These are phyloP conservation scores for Drosophila truncata DNA, from an alignment of 1,140 invertebrate genomes.

Conservation along the genomic window DNA sequence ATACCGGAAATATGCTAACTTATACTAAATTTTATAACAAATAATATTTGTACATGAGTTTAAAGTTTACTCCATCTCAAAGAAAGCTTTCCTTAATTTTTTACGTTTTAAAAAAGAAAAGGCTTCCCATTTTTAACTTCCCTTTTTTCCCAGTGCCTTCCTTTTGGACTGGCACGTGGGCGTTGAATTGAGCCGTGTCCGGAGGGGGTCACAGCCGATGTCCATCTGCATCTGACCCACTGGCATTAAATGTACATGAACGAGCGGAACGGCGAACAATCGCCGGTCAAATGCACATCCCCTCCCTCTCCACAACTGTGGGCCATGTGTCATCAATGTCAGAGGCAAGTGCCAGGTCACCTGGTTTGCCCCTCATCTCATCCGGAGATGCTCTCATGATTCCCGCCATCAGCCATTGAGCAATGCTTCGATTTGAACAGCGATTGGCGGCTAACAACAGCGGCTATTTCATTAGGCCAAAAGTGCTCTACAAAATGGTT, in stretches of 20 bases:
- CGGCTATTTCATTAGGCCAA: constrained; percentile 35
- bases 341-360: constrained; percentile 11
- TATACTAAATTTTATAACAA: too few species aligned
- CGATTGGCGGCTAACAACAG: constrained; percentile 27
- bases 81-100: too few species aligned
- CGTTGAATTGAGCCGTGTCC: constrained; percentile 53
- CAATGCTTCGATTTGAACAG: constrained; percentile 28
- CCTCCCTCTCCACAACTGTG: constrained; percentile 10
- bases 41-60: too few species aligned
- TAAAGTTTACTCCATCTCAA: not conserved
- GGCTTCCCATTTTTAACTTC: not conserved
- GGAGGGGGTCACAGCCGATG: constrained; percentile 10
- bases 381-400: constrained; percentile 5
- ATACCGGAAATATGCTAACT: too few species aligned
- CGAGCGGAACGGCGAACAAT: constrained; percentile 51
- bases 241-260: constrained; percentile 64
- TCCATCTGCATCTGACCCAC: constrained; percentile 36
- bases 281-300: constrained; percentile 54
- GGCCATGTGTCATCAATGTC: constrained; percentile 46
- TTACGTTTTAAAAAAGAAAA: too few species aligned
- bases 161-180: constrained; percentile 68
- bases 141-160: not conserved
- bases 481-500: constrained; percentile 39
- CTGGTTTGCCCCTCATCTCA: constrained; percentile 1
- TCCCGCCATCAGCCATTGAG: constrained; percentile 12